Percentiles rank a stretch among this genome's conserved stretches.
Conservation (phyloP, 2,113 vertebrate species). For the Coptodon bakossiorum region DNA sequence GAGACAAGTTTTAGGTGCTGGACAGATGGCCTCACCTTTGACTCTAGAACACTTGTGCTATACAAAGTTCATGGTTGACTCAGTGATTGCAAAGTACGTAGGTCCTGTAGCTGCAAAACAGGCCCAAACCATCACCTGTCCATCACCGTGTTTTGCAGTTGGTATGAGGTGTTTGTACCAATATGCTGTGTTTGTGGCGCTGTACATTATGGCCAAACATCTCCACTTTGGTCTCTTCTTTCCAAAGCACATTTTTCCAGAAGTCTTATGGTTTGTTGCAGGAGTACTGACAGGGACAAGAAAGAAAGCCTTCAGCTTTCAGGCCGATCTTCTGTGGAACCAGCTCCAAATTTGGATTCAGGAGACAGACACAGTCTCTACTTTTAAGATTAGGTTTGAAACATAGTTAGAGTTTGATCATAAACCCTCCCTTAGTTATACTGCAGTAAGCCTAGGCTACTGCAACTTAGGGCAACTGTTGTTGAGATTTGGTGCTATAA, state of each 20-base stretch:
- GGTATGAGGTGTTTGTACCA: neutral
- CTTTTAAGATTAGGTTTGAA: neutral
- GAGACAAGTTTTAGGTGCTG: neutral
- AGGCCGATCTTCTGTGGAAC: neutral
- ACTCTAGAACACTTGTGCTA: neutral
- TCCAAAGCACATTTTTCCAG: neutral
- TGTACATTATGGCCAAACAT: neutral
- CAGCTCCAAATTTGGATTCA: neutral
- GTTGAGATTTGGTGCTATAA: neutral
- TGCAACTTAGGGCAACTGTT: neutral
- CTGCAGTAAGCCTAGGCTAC: neutral
- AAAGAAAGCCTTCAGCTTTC: neutral
- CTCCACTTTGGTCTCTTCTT: neutral
- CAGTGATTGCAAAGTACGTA: neutral
- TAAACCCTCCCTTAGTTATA: neutral
- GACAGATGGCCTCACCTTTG: neutral
- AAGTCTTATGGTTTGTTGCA: neutral
- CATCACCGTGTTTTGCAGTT: neutral
- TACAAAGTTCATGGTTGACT: neutral
- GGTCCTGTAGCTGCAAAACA: neutral
- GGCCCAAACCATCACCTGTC: neutral
- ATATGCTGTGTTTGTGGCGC: neutral
- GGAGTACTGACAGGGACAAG: neutral
- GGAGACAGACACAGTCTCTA: rapidly evolving
- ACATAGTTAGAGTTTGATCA: neutral